Percentiles rank a stretch among this genome's conserved stretches.
Evolutionary conservation across 2,888 invertebrate species (phyloP).

Genomic region (Harmothoe impar): DNA sequence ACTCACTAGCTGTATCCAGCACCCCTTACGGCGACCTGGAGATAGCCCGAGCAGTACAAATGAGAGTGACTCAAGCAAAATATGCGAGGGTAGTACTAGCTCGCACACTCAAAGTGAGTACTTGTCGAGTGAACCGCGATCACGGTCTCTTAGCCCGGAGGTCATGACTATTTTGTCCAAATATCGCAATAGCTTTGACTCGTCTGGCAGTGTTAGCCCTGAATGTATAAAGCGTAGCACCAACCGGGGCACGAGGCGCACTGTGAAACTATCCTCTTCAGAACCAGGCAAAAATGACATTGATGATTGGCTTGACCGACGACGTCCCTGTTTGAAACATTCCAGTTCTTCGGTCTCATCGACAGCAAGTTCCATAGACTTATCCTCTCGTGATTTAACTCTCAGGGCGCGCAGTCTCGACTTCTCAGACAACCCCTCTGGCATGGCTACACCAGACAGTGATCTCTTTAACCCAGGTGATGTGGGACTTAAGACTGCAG

Average conservation of each 20-base stretch:
- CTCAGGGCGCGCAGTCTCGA: slow-evolving; percentile 49
- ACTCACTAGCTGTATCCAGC: slow-evolving; percentile 27
- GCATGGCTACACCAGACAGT: slow-evolving; percentile 62
- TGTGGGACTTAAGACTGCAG: slow-evolving; percentile 47
- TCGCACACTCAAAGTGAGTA: slow-evolving; percentile 38
- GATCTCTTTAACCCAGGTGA: slow-evolving; percentile 54
- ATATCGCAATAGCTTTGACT: slow-evolving; percentile 47
- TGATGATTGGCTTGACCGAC: slow-evolving; percentile 38
- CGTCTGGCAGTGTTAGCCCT: slow-evolving; percentile 27
- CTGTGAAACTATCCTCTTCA: background rate
- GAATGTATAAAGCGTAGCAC: background rate
- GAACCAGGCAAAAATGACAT: slow-evolving; percentile 31
- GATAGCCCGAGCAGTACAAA: slow-evolving; percentile 42
- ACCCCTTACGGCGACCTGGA: slow-evolving; percentile 18
- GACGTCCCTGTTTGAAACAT: slow-evolving; percentile 40
- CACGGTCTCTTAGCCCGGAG: slow-evolving; percentile 49
- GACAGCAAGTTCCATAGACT: slow-evolving; percentile 25
- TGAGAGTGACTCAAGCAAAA: slow-evolving; percentile 39
- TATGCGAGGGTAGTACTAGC: background rate
- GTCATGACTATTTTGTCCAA: slow-evolving; percentile 44
- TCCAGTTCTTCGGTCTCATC: slow-evolving; percentile 47
- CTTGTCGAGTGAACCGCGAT: slow-evolving; percentile 33
- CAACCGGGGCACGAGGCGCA: background rate
- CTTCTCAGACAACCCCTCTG: slow-evolving; percentile 54
- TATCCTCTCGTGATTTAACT: slow-evolving; percentile 58